Conservation (phyloP, 2,797 vertebrate genomes). For the Otolemur crassicaudatus region DNA sequence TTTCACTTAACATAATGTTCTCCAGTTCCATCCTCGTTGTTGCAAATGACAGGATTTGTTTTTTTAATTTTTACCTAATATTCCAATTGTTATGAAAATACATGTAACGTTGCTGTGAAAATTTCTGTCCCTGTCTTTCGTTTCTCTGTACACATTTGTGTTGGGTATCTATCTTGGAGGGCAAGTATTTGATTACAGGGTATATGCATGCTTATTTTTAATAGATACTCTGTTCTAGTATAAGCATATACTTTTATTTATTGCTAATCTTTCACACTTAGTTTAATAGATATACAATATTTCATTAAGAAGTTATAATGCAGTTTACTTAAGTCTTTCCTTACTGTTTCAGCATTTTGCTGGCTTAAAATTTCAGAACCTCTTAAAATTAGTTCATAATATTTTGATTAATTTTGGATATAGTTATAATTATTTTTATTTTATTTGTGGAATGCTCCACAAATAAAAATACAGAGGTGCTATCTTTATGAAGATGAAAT, state of each 20-base stretch:
- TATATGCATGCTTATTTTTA: not conserved
- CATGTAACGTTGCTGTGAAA: not conserved
- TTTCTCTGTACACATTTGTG: not conserved
- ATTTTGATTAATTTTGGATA: constrained; percentile 14
- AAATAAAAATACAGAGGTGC: not conserved
- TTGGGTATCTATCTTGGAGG: not conserved
- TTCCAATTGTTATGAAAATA: not conserved
- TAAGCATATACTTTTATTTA: constrained; percentile 17
- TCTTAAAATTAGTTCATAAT: not conserved
- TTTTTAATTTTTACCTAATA: not conserved
- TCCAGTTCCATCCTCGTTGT: not conserved
- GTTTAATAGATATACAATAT: constrained; percentile 23
- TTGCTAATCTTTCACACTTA: constrained; percentile 35
- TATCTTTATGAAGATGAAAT: constrained; percentile 10
- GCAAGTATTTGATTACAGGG: not conserved
- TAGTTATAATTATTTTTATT: not conserved
- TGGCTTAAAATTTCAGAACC: constrained; percentile 12
- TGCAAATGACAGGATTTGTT: not conserved
- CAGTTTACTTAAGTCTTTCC: not conserved
- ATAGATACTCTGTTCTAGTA: not conserved
- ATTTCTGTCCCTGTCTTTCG: not conserved
- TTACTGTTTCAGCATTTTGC: not conserved
- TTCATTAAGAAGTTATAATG: not conserved
- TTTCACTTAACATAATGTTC: not conserved
- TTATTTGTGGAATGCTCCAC: not conserved